Evolutionary conservation across 2,797 vertebrate genomes (phyloP).

Genomic region (Microctenopoma lineatum): DNA sequence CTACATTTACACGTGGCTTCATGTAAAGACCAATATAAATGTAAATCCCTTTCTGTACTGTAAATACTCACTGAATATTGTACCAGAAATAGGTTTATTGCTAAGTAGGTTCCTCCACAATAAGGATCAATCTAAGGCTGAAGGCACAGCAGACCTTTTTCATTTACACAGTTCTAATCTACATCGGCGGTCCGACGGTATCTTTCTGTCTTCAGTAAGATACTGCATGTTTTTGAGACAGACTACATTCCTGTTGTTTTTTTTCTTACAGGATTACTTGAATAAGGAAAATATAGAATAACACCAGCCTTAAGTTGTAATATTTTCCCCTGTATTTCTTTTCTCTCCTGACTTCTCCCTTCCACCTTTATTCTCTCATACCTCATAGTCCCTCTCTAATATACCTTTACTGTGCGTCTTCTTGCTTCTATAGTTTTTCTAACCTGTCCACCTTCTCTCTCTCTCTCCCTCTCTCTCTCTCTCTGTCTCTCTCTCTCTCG

Average conservation of each 20-base stretch:
- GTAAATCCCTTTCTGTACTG: neutral
- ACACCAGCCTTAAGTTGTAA: constrained; percentile 7
- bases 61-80: neutral
- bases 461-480: constrained; percentile 19
- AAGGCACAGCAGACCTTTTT: neutral
- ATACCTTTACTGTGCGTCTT: constrained; percentile 58
- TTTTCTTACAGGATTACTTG: neutral
- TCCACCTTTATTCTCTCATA: constrained; percentile 46
- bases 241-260: neutral
- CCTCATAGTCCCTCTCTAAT: constrained; percentile 58
- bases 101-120: too few relatives aligned
- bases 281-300: constrained; percentile 11
- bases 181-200: too few relatives aligned
- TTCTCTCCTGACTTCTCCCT: constrained; percentile 39
- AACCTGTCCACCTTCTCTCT: constrained; percentile 54
- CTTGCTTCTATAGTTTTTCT: constrained; percentile 65
- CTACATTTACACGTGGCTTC: neutral
- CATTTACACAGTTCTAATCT: too few relatives aligned
- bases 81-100: too few relatives aligned
- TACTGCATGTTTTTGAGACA: neutral
- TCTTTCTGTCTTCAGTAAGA: neutral
- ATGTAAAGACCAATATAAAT: neutral
- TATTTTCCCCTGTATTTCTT: constrained; percentile 9
- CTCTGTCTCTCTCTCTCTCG: constrained; percentile 62
- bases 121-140: neutral